Evolutionary conservation across 2,888 invertebrate genomes (phyloP), one percentile per base, ranked within the genome.

Genomic region (Fragum fragum): DNA sequence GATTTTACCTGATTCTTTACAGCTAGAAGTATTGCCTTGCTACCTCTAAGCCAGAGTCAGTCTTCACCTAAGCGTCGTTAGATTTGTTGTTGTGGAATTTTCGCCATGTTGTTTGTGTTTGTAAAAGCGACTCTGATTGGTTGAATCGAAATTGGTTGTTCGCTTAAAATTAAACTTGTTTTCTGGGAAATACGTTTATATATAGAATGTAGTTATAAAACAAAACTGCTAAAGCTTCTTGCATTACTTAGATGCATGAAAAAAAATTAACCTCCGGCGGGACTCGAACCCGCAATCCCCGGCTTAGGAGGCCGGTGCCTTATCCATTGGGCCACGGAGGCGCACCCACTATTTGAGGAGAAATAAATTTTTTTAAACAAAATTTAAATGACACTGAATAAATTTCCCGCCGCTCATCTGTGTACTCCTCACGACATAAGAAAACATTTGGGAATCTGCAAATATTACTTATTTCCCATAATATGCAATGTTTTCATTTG

Each of bases 241-340:
- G 32, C 3, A 36, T 36, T 36, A 36, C 9, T 36, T 36, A 36
- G 32, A 36, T 36, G 5, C 32, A 42, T 57, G 29, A 74, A 86
- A 86, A 85, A 72, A 73, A 72, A 76, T 63, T 61, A 88, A 91
- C 91, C 92, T 90, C 91, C 91, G 92, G 90, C 92, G 92, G 92
- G 92, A 92, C 92, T 92, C 92, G 92, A 92, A 92, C 92, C 92
- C 91, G 91, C 92, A 92, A 92, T 92, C 92, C 92, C 90, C 92
- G 92, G 87, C 87, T 86, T 92, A 92, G 92, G 92, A 92, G 92
- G 91, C 91, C 92, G 92, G 88, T 91, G 91, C 91, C 92, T 91
- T 91, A 92, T 92, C 92, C 92, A 92, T 92, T 91, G 89, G 91
- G 91, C 92, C 92, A 91, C 91, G 90, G 91, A 90, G 91, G 91